These are phyloP conservation scores for Electrona antarctica DNA, from an alignment of 2,113 vertebrate genomes.

Conservation along the genomic window DNA sequence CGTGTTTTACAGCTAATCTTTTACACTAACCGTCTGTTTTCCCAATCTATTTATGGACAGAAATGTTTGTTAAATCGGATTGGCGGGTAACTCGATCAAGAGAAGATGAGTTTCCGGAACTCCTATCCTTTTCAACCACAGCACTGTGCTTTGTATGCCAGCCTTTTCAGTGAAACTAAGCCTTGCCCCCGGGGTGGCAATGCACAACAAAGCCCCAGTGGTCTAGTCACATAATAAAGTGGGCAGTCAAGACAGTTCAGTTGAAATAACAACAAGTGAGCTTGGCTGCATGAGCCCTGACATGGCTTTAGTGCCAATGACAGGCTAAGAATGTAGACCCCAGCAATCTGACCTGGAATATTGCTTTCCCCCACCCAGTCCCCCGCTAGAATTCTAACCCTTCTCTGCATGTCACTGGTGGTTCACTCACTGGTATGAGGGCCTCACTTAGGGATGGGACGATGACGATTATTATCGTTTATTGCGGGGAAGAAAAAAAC, in stretches of 20 bases:
- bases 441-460: too few species aligned
- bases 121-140: neutral
- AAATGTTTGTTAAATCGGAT: neutral
- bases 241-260: conserved; percentile 8
- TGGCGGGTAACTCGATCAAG: neutral
- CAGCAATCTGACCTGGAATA: too few species aligned
- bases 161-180: conserved; percentile 9
- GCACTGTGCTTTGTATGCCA: neutral
- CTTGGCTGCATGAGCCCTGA: conserved; percentile 23
- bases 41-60: neutral
- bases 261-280: conserved; percentile 11
- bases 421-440: too few species aligned
- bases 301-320: conserved; percentile 10
- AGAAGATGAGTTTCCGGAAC: neutral
- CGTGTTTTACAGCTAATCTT: conserved; percentile 39
- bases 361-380: too few species aligned
- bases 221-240: neutral
- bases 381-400: too few species aligned
- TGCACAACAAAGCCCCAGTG: conserved; percentile 1
- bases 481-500: too few species aligned
- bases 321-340: conserved; percentile 26
- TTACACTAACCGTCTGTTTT: conserved; percentile 31
- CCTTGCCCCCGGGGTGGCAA: neutral
- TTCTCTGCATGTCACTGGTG: too few species aligned
- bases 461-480: too few species aligned